Evolutionary conservation across 2,113 vertebrate genomes (phyloP).

Genomic region (Rhabdornis inornatus): DNA sequence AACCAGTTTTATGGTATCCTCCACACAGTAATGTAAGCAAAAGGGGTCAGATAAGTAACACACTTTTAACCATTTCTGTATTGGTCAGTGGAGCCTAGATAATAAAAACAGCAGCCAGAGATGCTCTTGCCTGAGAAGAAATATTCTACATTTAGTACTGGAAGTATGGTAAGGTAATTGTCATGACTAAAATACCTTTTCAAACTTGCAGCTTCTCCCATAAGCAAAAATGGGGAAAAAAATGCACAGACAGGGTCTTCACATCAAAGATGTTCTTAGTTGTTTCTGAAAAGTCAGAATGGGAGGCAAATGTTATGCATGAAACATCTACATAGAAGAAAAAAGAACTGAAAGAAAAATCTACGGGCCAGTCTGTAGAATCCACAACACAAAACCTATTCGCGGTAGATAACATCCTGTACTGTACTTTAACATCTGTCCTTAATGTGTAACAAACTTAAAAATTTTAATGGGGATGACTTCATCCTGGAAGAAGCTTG

Average conservation of each 20-base stretch:
- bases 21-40: background rate
- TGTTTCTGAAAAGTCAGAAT: background rate
- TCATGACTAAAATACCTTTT: background rate
- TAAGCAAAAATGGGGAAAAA: background rate
- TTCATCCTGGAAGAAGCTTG: conserved; percentile 2
- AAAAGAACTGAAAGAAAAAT: background rate
- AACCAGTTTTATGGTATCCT: conserved; percentile 34
- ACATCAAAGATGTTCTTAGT: background rate
- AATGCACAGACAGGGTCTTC: background rate
- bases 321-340: background rate
- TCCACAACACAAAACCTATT: background rate
- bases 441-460: conserved; percentile 11
- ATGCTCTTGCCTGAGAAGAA: background rate
- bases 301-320: background rate
- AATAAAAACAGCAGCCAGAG: background rate
- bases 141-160: background rate
- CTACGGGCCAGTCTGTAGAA: background rate
- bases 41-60: conserved; percentile 1
- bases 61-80: background rate
- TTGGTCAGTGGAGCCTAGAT: background rate
- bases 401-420: background rate
- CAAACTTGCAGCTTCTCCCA: background rate
- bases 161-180: background rate
- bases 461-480: conserved; percentile 5
- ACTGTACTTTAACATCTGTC: conserved; percentile 30